These are phyloP conservation scores for Lepus oiostolus DNA, from an alignment of 2,797 vertebrate species.

Conservation along the genomic window DNA sequence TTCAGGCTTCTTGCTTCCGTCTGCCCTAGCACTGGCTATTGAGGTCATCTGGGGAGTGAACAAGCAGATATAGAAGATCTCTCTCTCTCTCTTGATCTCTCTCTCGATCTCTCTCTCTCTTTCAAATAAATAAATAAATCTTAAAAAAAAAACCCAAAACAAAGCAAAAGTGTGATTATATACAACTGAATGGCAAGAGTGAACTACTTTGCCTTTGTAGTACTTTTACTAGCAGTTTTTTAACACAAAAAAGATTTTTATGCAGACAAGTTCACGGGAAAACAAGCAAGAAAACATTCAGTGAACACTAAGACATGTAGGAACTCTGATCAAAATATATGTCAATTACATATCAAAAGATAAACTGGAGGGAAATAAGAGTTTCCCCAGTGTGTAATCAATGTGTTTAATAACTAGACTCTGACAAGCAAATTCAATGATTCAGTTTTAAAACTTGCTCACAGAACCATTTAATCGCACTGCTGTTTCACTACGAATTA, in stretches of 20 bases:
- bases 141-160: not conserved
- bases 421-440: conserved; percentile 29
- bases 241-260: conserved; percentile 36
- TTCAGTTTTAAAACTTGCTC: conserved; percentile 42
- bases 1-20: no score
- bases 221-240: not conserved
- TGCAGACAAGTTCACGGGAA: not conserved
- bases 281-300: not conserved
- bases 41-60: no score
- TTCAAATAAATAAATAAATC: no score
- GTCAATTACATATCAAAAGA: conserved; percentile 37
- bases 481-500: conserved; percentile 9
- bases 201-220: not conserved
- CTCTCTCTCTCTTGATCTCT: no score
- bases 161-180: not conserved
- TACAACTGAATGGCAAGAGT: not conserved
- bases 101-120: no score
- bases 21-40: no score
- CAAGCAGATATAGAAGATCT: no score
- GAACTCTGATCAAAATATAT: conserved; percentile 35
- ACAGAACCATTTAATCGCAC: conserved; percentile 5
- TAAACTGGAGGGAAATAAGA: conserved; percentile 38
- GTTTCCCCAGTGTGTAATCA: conserved; percentile 54
- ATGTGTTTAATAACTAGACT: conserved; percentile 50
- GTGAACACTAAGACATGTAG: not conserved